Evolutionary conservation across 2,113 vertebrate genomes (phyloP), one percentile per base, ranked within the genome.

Genomic region (Trematomus loennbergii): DNA sequence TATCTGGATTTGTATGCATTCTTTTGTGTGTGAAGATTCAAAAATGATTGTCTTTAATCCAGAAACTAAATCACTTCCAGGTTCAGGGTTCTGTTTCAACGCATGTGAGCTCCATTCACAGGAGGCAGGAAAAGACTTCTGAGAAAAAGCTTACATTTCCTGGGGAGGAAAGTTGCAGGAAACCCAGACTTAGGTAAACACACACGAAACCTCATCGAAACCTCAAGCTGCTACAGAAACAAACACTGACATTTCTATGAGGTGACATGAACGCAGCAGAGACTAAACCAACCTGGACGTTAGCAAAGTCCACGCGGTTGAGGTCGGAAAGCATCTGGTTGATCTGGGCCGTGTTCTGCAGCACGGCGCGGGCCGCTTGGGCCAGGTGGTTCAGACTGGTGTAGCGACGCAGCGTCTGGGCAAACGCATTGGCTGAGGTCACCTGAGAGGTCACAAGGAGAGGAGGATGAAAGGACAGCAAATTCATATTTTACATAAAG

Each of bases 301-400:
- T 98, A 58, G 97, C 96, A 84, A 98, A 98, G 91, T 98, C n/a
- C 3, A 98, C 97, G 0, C 97, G 95, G 90, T 98, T 98, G 85
- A 98, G 96, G 87, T 98, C 97, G 1, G 96, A 97, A 63, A 98
- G 95, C 97, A 98, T 98, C 94, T 98, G 97, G 93, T 95, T 98
- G 91, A 98, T 98, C 90, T 98, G 97, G 0, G 97, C 96, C 0
- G 97, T 97, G 90, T 98, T 98, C 94, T 98, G 97, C 57, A 98
- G 95, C 64, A 98, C 97, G 0, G 97, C 97, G 0, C 97, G 96
- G 0, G 97, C 97, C 0, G 97, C 97, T n/a, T 98, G 97, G 1
- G 97, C 97, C 58, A 98, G 90, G 87, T 98, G 97, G 86, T 98
- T 98, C 40, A 98, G 93, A 50, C 97, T 97, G 1, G 97, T 98